Percentiles rank a stretch among this genome's conserved stretches.
Evolutionary conservation across 2,797 vertebrate species (phyloP).

Genomic region (Sphenopsis melanotis): DNA sequence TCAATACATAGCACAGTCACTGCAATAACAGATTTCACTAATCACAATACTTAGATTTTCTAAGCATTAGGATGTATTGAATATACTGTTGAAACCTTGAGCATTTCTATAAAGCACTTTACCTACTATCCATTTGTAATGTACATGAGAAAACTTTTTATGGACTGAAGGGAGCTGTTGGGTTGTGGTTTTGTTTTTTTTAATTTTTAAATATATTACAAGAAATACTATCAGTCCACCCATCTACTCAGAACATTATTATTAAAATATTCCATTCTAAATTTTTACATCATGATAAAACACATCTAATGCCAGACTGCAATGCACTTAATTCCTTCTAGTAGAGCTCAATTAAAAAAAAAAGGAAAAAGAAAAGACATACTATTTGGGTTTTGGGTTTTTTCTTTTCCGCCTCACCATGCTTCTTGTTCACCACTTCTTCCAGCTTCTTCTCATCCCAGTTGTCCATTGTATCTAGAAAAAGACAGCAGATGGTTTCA

Average conservation of each 20-base stretch:
- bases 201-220: neutral
- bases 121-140: neutral
- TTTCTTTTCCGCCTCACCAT: constrained; percentile 95
- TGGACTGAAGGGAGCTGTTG: neutral
- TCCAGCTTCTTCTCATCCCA: constrained; percentile 99
- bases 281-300: neutral
- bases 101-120: neutral
- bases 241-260: neutral
- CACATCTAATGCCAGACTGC: neutral
- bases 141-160: neutral
- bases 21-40: neutral
- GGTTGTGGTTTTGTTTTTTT: neutral
- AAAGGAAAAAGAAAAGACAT: constrained; percentile 39
- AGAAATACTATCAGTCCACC: neutral
- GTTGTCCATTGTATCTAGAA: constrained; percentile 96
- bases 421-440: constrained; percentile 96
- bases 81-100: neutral
- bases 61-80: neutral
- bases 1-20: neutral
- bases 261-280: neutral
- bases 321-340: neutral
- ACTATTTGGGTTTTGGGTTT: constrained; percentile 96
- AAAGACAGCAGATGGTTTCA: neutral
- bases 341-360: neutral
- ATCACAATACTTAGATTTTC: neutral